These are phyloP conservation scores for Limnephilus marmoratus DNA, from an alignment of 2,888 invertebrate genomes.

Conservation along the genomic window DNA sequence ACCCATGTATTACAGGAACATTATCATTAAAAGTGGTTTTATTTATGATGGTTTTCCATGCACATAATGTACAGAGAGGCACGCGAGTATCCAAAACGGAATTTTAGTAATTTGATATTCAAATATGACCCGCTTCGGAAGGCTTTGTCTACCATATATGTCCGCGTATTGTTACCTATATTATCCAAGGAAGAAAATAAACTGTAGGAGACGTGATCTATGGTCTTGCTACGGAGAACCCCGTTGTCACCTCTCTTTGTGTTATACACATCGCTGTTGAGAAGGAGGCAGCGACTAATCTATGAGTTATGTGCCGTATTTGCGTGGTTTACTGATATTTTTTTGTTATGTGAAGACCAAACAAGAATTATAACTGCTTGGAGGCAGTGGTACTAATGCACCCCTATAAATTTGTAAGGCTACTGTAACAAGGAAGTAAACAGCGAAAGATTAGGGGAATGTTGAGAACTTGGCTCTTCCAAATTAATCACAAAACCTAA, in stretches of 20 bases:
- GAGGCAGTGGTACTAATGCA: no score
- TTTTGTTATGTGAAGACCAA: no score
- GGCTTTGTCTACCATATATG: conserved; percentile 47
- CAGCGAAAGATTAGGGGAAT: no score
- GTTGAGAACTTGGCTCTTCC: no score
- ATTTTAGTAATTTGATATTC: conserved; percentile 32
- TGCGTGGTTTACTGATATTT: neutral
- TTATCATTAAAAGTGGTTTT: neutral
- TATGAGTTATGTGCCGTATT: neutral
- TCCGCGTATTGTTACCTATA: conserved; percentile 30
- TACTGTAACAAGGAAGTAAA: no score
- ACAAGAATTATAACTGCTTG: no score
- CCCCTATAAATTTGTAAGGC: no score
- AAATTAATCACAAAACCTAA: no score
- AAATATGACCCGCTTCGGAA: conserved; percentile 25
- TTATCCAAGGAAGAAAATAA: neutral
- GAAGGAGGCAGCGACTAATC: neutral
- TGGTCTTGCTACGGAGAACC: neutral
- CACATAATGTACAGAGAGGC: neutral
- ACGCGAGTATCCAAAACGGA: conserved; percentile 5
- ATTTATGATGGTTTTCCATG: neutral
- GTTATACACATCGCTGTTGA: neutral
- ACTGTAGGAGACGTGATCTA: neutral
- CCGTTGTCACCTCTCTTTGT: neutral
- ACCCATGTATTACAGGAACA: neutral